Base-by-base conservation (phyloP, 30 jellyfish, hydroid and myxozoan genomes). In the Pelagia noctiluca region DNA sequence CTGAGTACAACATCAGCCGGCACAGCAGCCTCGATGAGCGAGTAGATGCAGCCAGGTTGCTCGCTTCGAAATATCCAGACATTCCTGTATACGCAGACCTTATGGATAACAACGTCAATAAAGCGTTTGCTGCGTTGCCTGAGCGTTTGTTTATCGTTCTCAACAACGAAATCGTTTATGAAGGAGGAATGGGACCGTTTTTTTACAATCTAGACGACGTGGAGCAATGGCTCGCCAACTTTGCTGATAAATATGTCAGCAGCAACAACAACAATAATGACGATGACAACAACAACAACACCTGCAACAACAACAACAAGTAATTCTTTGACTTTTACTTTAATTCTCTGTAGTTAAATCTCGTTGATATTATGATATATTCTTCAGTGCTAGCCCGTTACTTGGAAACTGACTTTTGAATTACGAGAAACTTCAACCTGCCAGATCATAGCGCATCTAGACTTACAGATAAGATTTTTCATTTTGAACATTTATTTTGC, bases 171-270 rank as follows among this genome's bases (percentile, higher is more conserved):
- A 92, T 90, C 29, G 91, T 71, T 19, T 90, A 74, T 53, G 89
- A 18, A 18, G 97, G 97, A 0, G 97, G 97, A 37, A 76, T 83
- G 78, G 95, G 97, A 24, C 97, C 97, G 3, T 90, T 90, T 49
- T 77, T 70, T 70, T 90, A 90, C 73, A 28, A 52, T 24, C 83
- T 83, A 35, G 86, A 90, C 5, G 97, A 82, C 42, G 87, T 89
- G 35, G 33, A 65, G 72, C 50, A 71, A 0, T 89, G 97, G 94
- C 82, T 89, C 32, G 88, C 35, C 5, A 30, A 37, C 21, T 82
- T 33, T 28, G 30, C 52, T 38, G 80, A 61, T 35, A 69, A 53
- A 1, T 29, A 28, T 24, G 48, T 18, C 63, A 46, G 34, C 13
- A 63, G 65, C 63, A 63, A 63, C 30, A 38, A 36, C 48, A 71